phyloP scores from a whole-genome alignment of 2,113 vertebrate species.

The Ibidorhyncha struthersii region DNA sequence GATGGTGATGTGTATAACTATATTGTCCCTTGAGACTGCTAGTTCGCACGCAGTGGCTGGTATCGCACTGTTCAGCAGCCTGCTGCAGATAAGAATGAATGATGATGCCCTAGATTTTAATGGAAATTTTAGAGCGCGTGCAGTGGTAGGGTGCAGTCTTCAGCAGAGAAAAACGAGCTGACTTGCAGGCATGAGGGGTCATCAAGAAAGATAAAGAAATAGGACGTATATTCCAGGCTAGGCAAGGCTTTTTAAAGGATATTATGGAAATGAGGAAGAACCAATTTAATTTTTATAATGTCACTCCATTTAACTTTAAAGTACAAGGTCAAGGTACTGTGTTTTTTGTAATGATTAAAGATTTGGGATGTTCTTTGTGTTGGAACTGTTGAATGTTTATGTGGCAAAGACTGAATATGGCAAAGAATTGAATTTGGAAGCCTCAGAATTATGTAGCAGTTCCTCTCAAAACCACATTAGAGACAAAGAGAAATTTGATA shows the following conservation, averaged over 20 bases:
- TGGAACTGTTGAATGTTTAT: slow-evolving; percentile 30
- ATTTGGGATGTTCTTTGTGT: slow-evolving; percentile 53
- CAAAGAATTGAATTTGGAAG: slow-evolving; percentile 25
- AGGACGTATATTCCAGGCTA: slow-evolving; percentile 61
- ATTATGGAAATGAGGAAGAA: slow-evolving; percentile 78
- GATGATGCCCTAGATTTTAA: slow-evolving; percentile 84
- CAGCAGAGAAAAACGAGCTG: slow-evolving; percentile 82
- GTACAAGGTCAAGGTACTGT: slow-evolving; percentile 70
- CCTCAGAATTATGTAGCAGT: neutral
- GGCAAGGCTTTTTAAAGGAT: slow-evolving; percentile 67
- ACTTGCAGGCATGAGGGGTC: slow-evolving; percentile 78
- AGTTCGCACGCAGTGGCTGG: slow-evolving; percentile 68
- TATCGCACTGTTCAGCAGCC: slow-evolving; percentile 66
- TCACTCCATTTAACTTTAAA: slow-evolving; percentile 72
- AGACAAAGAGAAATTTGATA: neutral
- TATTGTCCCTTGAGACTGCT: slow-evolving; percentile 70
- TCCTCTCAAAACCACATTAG: neutral
- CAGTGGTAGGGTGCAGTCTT: slow-evolving; percentile 76
- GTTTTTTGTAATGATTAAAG: slow-evolving; percentile 69
- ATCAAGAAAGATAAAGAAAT: slow-evolving; percentile 81
- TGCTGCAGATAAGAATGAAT: slow-evolving; percentile 82
- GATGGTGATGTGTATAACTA: slow-evolving; percentile 61
- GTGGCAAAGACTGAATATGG: slow-evolving; percentile 22
- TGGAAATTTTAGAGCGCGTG: slow-evolving; percentile 74
- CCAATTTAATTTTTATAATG: slow-evolving; percentile 79